These are phyloP conservation scores for Galendromus occidentalis DNA, from an alignment of 1,140 invertebrate species.

Conservation along the genomic window DNA sequence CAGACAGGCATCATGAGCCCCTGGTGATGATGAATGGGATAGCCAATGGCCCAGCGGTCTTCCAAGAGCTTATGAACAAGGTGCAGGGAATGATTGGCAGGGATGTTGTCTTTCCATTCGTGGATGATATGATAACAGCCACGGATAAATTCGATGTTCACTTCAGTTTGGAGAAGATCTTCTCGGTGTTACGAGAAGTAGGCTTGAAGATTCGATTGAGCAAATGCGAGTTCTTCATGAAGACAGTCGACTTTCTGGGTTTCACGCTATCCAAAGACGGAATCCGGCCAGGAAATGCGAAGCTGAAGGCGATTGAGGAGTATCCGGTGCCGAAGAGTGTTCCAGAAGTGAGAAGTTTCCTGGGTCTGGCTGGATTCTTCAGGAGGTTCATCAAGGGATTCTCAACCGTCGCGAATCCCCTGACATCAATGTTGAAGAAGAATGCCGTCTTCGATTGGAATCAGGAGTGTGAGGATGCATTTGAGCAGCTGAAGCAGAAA, in stretches of 20 bases:
- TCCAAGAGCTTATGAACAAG: too few relatives aligned
- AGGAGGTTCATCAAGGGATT: conserved; percentile 28
- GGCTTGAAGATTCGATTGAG: conserved; percentile 14
- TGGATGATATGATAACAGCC: too few relatives aligned
- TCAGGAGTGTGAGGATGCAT: conserved; percentile 14
- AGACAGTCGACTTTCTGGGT: conserved; percentile 16
- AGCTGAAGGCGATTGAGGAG: conserved; percentile 24
- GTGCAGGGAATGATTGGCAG: too few relatives aligned
- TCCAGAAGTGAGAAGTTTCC: conserved; percentile 27
- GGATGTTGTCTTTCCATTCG: too few relatives aligned
- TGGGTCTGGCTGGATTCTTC: conserved; percentile 31
- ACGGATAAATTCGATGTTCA: too few relatives aligned
- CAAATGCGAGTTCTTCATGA: conserved; percentile 13
- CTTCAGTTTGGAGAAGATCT: too few relatives aligned
- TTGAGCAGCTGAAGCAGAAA: conserved; percentile 15
- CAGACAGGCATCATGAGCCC: neutral
- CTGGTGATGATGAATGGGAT: neutral
- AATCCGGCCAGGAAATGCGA: conserved; percentile 25
- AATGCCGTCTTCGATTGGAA: conserved; percentile 17
- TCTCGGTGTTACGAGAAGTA: too few relatives aligned
- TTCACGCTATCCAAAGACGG: conserved; percentile 22
- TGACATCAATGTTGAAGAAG: conserved; percentile 22
- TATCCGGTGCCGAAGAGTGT: conserved; percentile 23
- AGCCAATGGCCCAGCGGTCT: neutral
- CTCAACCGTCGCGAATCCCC: conserved; percentile 20